A percentile compares a stretch with the other conserved stretches of the same genome.
phyloP scores from a whole-genome alignment of 2,797 vertebrate species.

The Danio albolineatus region DNA sequence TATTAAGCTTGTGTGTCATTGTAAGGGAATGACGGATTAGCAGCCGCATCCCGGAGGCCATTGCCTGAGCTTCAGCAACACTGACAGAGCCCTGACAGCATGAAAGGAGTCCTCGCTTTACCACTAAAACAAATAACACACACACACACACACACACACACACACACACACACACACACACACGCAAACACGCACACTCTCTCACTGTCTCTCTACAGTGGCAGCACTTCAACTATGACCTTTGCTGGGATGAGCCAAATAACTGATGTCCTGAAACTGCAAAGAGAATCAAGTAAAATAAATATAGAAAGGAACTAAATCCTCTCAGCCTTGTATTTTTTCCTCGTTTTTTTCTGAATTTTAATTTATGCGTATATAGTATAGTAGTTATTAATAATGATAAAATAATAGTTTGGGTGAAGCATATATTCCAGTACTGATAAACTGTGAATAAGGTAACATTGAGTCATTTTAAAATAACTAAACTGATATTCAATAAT shows the following conservation, averaged over 20 bases:
- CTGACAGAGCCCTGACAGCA: conserved; percentile 21
- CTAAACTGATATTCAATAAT: neutral
- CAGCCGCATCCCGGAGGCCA: conserved; percentile 57
- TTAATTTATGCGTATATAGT: no score
- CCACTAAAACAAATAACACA: conserved; percentile 37
- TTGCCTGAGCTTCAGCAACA: conserved; percentile 23
- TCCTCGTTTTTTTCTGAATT: neutral
- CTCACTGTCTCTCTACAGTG: conserved; percentile 40
- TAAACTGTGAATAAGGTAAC: neutral
- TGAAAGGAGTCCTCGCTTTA: conserved; percentile 31
- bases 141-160: conserved; percentile 17
- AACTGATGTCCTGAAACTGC: neutral
- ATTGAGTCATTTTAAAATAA: neutral
- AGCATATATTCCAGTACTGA: neutral
- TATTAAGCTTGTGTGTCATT: conserved; percentile 87
- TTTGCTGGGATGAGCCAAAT: conserved; percentile 13
- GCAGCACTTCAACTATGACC: conserved; percentile 48
- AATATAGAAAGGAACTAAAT: neutral
- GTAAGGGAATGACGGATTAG: conserved; percentile 77
- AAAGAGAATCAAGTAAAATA: neutral
- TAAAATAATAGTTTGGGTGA: neutral
- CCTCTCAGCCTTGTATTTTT: neutral
- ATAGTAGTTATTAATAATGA: no score
- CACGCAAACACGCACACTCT: conserved; percentile 24
- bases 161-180: conserved; percentile 14